Evolutionary conservation across 2,113 vertebrate genomes (phyloP).

Genomic region (Taxidea taxus): DNA sequence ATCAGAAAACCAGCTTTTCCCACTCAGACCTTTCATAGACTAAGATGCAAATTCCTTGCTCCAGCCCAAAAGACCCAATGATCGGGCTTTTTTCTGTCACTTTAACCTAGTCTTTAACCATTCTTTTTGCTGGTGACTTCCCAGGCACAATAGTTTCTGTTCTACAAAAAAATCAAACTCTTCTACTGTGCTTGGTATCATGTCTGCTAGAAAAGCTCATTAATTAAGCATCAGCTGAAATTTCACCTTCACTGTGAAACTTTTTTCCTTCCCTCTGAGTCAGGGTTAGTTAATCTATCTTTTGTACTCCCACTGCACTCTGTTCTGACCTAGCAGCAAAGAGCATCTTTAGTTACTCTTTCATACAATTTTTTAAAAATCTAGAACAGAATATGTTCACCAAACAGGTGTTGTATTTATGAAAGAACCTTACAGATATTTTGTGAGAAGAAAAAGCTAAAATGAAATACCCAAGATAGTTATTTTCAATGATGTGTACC

Average conservation of each 20-base stretch:
- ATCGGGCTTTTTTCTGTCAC: neutral
- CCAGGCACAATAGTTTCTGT: neutral
- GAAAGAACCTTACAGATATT: neutral
- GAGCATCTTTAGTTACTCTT: neutral
- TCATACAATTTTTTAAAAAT: neutral
- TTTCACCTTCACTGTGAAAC: neutral
- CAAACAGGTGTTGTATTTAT: neutral
- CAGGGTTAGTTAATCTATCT: neutral
- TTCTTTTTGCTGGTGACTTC: neutral
- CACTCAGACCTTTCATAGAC: neutral
- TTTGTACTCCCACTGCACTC: neutral
- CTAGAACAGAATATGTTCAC: neutral
- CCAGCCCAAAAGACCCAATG: neutral
- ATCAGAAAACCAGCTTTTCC: neutral
- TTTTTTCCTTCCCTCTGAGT: neutral
- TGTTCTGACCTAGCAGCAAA: neutral
- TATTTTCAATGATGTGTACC: neutral
- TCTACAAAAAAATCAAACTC: neutral
- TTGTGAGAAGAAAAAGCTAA: neutral
- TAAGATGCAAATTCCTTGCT: neutral
- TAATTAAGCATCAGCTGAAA: neutral
- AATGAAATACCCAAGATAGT: neutral
- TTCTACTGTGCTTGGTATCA: neutral
- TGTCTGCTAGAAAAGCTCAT: neutral
- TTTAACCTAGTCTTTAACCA: neutral